Conservation (phyloP, 1,140 invertebrate genomes). For the Drosophila truncata region DNA sequence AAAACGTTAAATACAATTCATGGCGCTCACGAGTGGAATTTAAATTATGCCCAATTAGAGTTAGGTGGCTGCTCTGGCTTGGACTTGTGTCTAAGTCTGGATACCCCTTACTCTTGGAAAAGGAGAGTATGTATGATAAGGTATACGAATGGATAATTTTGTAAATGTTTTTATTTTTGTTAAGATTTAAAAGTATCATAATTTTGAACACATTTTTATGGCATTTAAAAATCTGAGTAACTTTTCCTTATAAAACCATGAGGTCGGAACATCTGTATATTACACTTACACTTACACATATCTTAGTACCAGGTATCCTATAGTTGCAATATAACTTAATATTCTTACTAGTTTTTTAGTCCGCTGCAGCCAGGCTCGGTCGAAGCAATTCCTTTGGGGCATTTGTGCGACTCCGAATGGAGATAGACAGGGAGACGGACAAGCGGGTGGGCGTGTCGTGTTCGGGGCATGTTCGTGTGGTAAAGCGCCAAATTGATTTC, state of each 20-base stretch:
- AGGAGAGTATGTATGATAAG: background rate
- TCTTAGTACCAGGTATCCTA: background rate
- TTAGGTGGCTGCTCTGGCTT: slow-evolving; percentile 64
- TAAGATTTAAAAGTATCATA: too few relatives aligned
- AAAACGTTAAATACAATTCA: slow-evolving; percentile 84
- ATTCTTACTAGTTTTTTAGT: slow-evolving; percentile 20
- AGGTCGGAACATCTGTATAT: too few relatives aligned
- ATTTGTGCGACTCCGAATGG: slow-evolving; percentile 49
- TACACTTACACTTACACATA: too few relatives aligned
- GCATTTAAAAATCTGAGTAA: too few relatives aligned
- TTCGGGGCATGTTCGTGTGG: slow-evolving; percentile 75
- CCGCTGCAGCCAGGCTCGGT: slow-evolving; percentile 20
- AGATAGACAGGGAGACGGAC: slow-evolving; percentile 40
- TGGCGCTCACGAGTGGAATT: slow-evolving; percentile 82
- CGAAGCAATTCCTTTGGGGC: slow-evolving; percentile 70
- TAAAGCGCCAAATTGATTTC: slow-evolving; percentile 84
- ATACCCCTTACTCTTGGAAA: background rate
- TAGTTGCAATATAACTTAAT: slow-evolving; percentile 1
- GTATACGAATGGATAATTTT: background rate
- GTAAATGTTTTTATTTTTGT: background rate
- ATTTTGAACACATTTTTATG: too few relatives aligned
- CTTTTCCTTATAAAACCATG: too few relatives aligned
- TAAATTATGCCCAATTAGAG: slow-evolving; percentile 84
- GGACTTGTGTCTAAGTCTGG: slow-evolving; percentile 31
- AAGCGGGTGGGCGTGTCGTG: slow-evolving; percentile 71